These are phyloP conservation scores for Phaedon cochleariae DNA, from an alignment of 2,888 invertebrate species.

Conservation along the genomic window DNA sequence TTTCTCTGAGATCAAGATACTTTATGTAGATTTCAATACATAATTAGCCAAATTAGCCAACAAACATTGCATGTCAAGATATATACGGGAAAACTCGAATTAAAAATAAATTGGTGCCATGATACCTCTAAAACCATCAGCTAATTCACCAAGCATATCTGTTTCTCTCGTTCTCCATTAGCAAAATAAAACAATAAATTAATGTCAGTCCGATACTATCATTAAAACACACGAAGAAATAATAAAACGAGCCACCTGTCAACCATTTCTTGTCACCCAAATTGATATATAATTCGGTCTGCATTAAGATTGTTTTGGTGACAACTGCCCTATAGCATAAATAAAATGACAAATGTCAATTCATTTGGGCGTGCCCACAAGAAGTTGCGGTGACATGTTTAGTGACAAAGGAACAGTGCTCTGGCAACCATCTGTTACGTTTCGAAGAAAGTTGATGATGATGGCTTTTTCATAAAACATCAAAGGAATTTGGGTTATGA, in stretches of 20 bases:
- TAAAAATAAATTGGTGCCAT: not conserved
- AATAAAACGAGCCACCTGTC: constrained; percentile 22
- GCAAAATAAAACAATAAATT: constrained; percentile 12
- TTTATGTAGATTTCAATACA: too few relatives aligned
- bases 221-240: constrained; percentile 4
- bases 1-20: too few relatives aligned
- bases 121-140: not conserved
- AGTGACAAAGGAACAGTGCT: constrained; percentile 11
- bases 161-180: not conserved
- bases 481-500: too few relatives aligned
- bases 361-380: constrained; percentile 3
- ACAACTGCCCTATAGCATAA: constrained; percentile 21
- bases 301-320: constrained; percentile 22
- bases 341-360: constrained; percentile 13
- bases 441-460: not conserved
- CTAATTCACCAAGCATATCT: not conserved
- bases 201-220: not conserved
- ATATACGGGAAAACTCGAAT: not conserved
- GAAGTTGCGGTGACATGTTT: constrained; percentile 17
- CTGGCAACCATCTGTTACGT: constrained; percentile 14
- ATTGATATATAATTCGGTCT: constrained; percentile 22
- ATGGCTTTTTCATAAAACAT: not conserved
- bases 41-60: too few relatives aligned
- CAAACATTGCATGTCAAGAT: too few relatives aligned
- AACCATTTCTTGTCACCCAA: constrained; percentile 4